Evolutionary conservation across 2,113 vertebrate species (phyloP).

Genomic region (Odocoileus hemionus): DNA sequence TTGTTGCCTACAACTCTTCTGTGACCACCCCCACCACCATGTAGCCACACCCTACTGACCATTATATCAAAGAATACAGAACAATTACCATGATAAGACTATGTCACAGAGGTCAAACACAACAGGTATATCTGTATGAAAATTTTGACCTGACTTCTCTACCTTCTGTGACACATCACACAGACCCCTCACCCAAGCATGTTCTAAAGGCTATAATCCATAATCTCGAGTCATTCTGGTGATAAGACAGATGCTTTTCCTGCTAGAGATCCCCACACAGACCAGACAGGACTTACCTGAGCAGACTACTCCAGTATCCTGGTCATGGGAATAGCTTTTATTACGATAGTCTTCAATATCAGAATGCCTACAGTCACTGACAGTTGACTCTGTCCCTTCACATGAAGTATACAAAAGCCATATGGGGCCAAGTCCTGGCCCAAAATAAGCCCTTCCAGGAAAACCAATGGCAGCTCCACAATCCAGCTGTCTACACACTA

Average conservation of each 20-base stretch:
- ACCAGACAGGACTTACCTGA: slow-evolving; percentile 68
- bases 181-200: not conserved
- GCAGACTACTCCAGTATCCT: slow-evolving; percentile 62
- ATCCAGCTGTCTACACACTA: slow-evolving; percentile 64
- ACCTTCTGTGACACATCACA: not conserved
- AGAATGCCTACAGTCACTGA: not conserved
- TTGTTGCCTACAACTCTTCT: too few species aligned
- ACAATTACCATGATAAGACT: too few species aligned
- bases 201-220: not conserved
- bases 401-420: not conserved
- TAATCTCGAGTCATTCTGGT: not conserved
- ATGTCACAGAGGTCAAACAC: too few species aligned
- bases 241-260: not conserved
- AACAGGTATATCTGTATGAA: too few species aligned
- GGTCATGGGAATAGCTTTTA: accelerated
- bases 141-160: not conserved
- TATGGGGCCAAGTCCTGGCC: slow-evolving; percentile 2
- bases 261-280: not conserved
- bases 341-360: not conserved
- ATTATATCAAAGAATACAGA: too few species aligned
- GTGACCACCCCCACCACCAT: too few species aligned
- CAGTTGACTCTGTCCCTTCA: not conserved
- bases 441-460: not conserved
- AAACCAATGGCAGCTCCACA: slow-evolving; percentile 30
- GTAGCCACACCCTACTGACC: too few species aligned